Conservation (phyloP, 2,888 invertebrate genomes). For the Drosophila dives region DNA sequence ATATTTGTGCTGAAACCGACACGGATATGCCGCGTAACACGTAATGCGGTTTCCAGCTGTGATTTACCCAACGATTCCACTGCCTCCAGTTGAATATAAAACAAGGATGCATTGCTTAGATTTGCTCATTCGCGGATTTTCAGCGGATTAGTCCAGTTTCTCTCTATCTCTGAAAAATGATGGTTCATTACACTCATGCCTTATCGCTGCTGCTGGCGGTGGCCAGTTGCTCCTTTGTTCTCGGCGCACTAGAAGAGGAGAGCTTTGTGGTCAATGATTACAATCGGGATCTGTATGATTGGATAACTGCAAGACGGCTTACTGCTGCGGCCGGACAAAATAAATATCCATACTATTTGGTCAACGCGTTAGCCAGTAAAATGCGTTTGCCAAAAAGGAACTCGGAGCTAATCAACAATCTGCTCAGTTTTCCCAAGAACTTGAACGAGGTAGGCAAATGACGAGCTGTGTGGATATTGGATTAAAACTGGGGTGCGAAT, state of each 20-base stretch:
- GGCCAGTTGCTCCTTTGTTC: slow-evolving; percentile 42
- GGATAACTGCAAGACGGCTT: slow-evolving; percentile 75
- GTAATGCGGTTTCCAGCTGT: slow-evolving; percentile 60
- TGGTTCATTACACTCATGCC: slow-evolving; percentile 48
- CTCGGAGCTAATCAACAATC: slow-evolving; percentile 90
- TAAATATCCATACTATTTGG: slow-evolving; percentile 71
- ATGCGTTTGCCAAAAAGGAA: slow-evolving; percentile 88
- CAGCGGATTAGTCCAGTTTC: slow-evolving; percentile 30
- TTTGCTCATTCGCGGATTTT: slow-evolving; percentile 46
- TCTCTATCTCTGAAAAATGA: slow-evolving; percentile 41
- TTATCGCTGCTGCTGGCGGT: slow-evolving; percentile 50
- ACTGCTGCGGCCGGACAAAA: slow-evolving; percentile 65
- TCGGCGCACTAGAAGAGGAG: slow-evolving; percentile 83
- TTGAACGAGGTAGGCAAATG: slow-evolving; percentile 91
- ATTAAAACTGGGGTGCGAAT: slow-evolving; percentile 12
- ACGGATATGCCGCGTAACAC: slow-evolving; percentile 52
- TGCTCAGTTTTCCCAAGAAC: slow-evolving; percentile 91
- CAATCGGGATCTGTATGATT: slow-evolving; percentile 81
- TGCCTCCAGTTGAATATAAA: slow-evolving; percentile 64
- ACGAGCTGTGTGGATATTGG: slow-evolving; percentile 1
- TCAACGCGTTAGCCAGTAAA: slow-evolving; percentile 65
- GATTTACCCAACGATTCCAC: slow-evolving; percentile 55
- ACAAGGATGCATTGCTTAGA: slow-evolving; percentile 2
- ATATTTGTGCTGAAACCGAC: slow-evolving; percentile 76
- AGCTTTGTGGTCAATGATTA: slow-evolving; percentile 83